Base-by-base conservation (phyloP, 1,140 invertebrate species). In the Drosophila burlai region DNA sequence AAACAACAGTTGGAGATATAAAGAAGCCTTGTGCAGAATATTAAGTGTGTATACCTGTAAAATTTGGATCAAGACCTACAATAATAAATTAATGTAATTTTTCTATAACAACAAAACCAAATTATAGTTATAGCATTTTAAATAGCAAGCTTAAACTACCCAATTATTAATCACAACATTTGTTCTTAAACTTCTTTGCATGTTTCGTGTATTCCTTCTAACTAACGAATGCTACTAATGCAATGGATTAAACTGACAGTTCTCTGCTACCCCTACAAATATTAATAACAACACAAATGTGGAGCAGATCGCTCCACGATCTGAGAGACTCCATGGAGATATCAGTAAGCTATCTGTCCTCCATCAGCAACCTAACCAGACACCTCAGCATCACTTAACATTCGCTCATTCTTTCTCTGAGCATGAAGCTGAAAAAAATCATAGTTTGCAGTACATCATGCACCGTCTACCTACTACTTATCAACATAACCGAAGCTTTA, bases 221-320 rank as follows among this genome's bases (percentile, higher is more conserved):
- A 65, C 54, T 68, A 47, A 21, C 65, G 24, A 50, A 52, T 69
- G 66, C 43, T 36, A 29, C 64, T 60, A 24, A 34, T 21, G 13
- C 31, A 49, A 73, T 72, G 66, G 43, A 42, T 49, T 46, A 6
- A 38, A 38, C 24, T 24, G 34, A 29, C 75, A 92, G 91, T 87
- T 82, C 69, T 90, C 82, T 90, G 90, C 92, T 81, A 92, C 84
- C 63, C 90, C 81, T 91, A 93, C 72, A 90, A 92, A 91, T 92
- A 92, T 93, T 86, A 93, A 93, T 91, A 93, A 92, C 82, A 92
- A 93, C 78, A 84, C 77, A 83, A 93, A 92, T 93, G 84, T 91
- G 83, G 86, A 86, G 69, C 86, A 75, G 73, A 81, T 82, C 64
- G 81, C 80, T 69, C 89, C 91, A 84, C 86, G 84, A 83, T 81